Evolutionary conservation across 2,797 vertebrate genomes (phyloP), one percentile per base, ranked within the genome.

Genomic region (Heterohyrax brucei): DNA sequence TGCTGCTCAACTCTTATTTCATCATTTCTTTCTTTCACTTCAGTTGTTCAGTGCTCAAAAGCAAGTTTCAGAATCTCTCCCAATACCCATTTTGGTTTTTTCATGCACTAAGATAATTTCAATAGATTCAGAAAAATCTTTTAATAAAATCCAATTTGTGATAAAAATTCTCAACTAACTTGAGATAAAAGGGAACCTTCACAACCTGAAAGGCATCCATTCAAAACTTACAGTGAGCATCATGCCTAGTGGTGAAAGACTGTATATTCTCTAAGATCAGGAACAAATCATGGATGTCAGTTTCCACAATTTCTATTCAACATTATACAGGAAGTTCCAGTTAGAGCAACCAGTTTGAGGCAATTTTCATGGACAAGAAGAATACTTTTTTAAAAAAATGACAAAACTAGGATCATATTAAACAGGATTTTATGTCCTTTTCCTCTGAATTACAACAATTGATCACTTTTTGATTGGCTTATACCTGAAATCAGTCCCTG

Each of bases 151-250:
- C 59, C 39, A 80, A 33, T 77, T 76, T 26, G 78, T 61, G 93
- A 53, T 73, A 81, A 95, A 87, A 77, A 81, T 66, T 66, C 44
- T 91, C 50, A 95, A 85, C n/a, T 76, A 85, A 81, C 46, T 89
- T 89, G 79, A 78, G 95, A 88, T 44, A n/a, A 9, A n/a, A 68
- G 30, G 79, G 7, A 87, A 83, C 14, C 48, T 81, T 7, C 30
- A 81, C 73, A 81, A 2, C 61, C 64, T 83, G 33, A 85, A 77
- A 28, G 10, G 30, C 64, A 81, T 76, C 68, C 62, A 46, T 91
- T 24, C 72, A 95, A 87, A 91, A 82, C 19, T 77, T 78, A 89
- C 1, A 10, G 7, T 44, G 76, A 92, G 61, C 12, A 70, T 84
- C 28, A 84, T 83, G 66, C 30, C 78, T 66, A 85, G 85, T 19